Conservation (phyloP, 2,888 invertebrate species). For the Noctua janthe region DNA sequence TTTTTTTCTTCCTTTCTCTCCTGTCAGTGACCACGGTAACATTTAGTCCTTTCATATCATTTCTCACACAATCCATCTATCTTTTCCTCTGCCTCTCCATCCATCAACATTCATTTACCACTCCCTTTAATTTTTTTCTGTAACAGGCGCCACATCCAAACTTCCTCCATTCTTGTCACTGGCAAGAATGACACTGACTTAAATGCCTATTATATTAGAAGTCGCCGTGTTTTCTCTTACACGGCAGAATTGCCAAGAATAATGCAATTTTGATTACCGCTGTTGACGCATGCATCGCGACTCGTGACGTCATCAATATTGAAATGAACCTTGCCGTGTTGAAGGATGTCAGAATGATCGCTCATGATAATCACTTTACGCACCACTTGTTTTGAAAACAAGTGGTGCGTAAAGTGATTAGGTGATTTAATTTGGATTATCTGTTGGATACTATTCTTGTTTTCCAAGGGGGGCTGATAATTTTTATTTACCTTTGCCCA, state of each 20-base stretch:
- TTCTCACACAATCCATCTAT: too few relatives aligned
- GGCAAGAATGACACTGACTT: not conserved
- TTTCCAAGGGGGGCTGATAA: not conserved
- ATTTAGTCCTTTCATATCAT: not conserved
- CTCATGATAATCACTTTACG: not conserved
- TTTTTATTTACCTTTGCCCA: not conserved
- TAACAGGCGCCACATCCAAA: not conserved
- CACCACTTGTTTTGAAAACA: not conserved
- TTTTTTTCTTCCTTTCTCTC: not conserved
- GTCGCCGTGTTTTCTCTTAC: not conserved
- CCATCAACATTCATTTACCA: too few relatives aligned
- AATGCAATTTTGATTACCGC: not conserved
- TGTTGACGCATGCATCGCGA: not conserved
- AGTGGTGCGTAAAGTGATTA: not conserved
- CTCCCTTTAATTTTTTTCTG: not conserved
- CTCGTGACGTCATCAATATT: constrained; percentile 7
- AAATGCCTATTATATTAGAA: not conserved
- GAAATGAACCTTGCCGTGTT: not conserved
- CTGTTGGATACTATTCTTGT: not conserved
- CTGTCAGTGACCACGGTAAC: not conserved
- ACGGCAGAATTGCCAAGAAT: not conserved
- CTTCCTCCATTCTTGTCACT: not conserved
- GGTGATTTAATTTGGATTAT: constrained; percentile 23
- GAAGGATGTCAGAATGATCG: not conserved
- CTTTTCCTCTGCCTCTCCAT: too few relatives aligned